These are phyloP conservation scores for Ricordea florida DNA, from an alignment of 92 coral and sea anemone genomes.

Conservation along the genomic window DNA sequence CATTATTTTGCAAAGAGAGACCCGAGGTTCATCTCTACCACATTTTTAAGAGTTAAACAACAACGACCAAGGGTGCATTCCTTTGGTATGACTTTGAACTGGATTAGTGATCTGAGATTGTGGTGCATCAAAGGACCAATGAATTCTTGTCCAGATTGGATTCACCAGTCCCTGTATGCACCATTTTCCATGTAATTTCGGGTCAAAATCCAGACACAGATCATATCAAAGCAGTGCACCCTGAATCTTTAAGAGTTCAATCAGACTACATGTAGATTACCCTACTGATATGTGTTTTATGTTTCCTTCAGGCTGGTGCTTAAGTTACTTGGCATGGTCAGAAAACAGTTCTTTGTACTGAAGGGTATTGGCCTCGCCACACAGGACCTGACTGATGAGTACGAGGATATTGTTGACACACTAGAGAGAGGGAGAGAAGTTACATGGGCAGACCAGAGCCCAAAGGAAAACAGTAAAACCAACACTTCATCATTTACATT, in stretches of 20 bases:
- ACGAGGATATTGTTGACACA: slow-evolving; percentile 53
- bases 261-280: neutral
- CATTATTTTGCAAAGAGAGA: no score
- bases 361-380: slow-evolving; percentile 91
- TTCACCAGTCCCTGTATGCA: no score
- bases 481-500: slow-evolving; percentile 14
- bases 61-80: no score
- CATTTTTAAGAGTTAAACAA: no score
- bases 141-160: no score
- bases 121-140: no score
- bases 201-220: no score
- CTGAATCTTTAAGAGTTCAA: neutral
- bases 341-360: slow-evolving; percentile 75
- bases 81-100: no score
- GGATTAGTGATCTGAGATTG: no score
- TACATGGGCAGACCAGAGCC: slow-evolving; percentile 94
- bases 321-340: slow-evolving; percentile 56
- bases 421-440: slow-evolving; percentile 79
- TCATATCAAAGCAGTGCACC: no score
- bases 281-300: neutral
- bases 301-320: slow-evolving; percentile 63
- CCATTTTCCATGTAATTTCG: no score
- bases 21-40: no score
- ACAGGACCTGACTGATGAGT: slow-evolving; percentile 68
- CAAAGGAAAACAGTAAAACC: slow-evolving; percentile 14